These are phyloP conservation scores for Protomyctophum bolini DNA, from an alignment of 2,113 vertebrate species.

Conservation along the genomic window DNA sequence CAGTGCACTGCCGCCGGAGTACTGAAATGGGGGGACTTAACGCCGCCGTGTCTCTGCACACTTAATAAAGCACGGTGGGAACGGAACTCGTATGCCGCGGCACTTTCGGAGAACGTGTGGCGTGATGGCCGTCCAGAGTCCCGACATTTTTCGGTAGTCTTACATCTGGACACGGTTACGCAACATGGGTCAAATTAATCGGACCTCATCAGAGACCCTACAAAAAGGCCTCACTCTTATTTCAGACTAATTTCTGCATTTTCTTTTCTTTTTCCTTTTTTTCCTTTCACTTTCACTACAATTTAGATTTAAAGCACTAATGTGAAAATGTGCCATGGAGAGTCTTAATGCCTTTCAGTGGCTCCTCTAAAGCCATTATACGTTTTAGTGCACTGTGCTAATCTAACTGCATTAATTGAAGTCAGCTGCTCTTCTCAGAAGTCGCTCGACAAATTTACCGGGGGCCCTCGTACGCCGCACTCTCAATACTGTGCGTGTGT, in stretches of 20 bases:
- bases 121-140: constrained; percentile 18
- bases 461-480: constrained; percentile 24
- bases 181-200: constrained; percentile 10
- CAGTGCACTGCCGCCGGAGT: constrained; percentile 27
- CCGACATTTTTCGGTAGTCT: constrained; percentile 27
- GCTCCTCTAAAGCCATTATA: constrained; percentile 57
- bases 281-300: background rate
- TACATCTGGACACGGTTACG: constrained; percentile 13
- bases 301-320: constrained; percentile 36
- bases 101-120: constrained; percentile 42
- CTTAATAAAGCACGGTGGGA: constrained; percentile 56
- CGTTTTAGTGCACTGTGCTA: constrained; percentile 54
- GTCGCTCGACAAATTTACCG: constrained; percentile 44
- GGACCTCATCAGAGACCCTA: constrained; percentile 45
- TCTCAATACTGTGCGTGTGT: constrained; percentile 10
- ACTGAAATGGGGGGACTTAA: constrained; percentile 44
- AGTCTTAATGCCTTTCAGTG: constrained; percentile 65
- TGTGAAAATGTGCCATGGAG: constrained; percentile 47
- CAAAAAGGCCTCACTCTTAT: background rate
- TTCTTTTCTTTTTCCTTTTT: constrained; percentile 8
- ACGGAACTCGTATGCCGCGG: constrained; percentile 40
- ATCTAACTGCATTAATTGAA: constrained; percentile 69
- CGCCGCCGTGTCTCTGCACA: constrained; percentile 4
- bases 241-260: constrained; percentile 11
- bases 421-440: constrained; percentile 64